Evolutionary conservation across 2,888 invertebrate species (phyloP), one percentile per base, ranked within the genome.

Genomic region (Suillia variegata): DNA sequence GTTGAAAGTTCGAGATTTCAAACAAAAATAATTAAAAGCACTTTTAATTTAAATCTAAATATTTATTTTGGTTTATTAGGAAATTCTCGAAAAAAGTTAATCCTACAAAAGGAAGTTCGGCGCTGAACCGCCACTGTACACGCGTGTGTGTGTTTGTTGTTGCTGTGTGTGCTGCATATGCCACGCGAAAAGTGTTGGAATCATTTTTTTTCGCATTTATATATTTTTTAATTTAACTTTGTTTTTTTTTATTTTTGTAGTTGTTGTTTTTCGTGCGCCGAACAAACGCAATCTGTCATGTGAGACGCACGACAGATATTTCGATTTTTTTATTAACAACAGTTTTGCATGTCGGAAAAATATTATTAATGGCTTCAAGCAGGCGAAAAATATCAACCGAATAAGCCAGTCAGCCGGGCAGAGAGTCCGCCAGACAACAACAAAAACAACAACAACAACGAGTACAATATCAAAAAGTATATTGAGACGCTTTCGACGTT

Each of bases 341-440:
- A 67, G 61, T 67, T 67, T 63, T 64, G 64, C 67, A 67, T 67
- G 67, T 68, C 67, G 65, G 61, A 62, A 63, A 50, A 65, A 59
- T 50, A 50, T 50, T 50, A 50, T 50, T 50, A 50, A 50, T 50
- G 31, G 50, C 26, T 31, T 5, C 13, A 31, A 50, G 45, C 45
- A 45, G 45, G 18, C 3, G 45, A 45, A 45, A 45, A 45, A n/a
- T n/a, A n/a, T n/a, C n/a, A n/a, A n/a, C n/a, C n/a, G n/a, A n/a
- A n/a, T n/a, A n/a, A n/a, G n/a, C n/a, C n/a, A n/a, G n/a, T n/a
- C n/a, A n/a, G n/a, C 10, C 4, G 10, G 6, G 38, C 6, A 38
- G n/a, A n/a, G 10, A 20, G 13, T n/a, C n/a, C 5, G 13, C 45
- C 17, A 45, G 18, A 45, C 17, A 45, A 20, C 20, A 45, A 3